Conservation (phyloP, 2,113 vertebrate genomes). For the Cyrtonyx montezumae region DNA sequence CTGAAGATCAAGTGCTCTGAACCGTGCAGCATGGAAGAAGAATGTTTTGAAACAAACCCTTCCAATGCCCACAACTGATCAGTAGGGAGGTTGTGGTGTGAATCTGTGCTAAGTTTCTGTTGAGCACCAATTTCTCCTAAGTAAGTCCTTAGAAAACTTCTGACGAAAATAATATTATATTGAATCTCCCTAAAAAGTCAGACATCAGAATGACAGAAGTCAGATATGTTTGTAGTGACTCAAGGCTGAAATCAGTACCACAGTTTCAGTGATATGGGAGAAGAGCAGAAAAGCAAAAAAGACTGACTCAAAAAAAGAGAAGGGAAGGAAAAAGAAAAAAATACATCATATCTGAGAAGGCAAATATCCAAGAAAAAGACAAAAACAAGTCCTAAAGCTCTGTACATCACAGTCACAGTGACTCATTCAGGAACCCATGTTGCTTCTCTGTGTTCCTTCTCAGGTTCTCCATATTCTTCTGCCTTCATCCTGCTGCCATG, state of each 20-base stretch:
- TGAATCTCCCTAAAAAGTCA: background rate
- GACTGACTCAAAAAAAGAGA: background rate
- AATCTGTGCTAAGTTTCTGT: background rate
- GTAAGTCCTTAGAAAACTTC: background rate
- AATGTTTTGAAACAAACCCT: background rate
- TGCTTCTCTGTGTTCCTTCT: background rate
- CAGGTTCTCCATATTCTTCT: background rate
- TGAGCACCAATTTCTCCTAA: background rate
- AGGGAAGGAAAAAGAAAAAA: no score
- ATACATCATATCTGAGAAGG: background rate
- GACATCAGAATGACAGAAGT: background rate
- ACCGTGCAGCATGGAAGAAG: background rate
- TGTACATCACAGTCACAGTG: background rate
- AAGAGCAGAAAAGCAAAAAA: background rate
- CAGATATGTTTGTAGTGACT: background rate
- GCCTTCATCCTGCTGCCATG: background rate
- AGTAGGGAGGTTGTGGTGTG: background rate
- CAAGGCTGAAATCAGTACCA: background rate
- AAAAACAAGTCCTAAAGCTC: background rate
- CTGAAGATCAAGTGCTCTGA: background rate
- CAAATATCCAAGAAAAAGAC: background rate
- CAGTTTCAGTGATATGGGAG: background rate
- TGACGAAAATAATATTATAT: background rate
- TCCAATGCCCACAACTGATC: background rate
- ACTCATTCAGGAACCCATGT: background rate